These are phyloP conservation scores for Lepisosteus oculatus DNA, from an alignment of 2,113 vertebrate genomes.

Conservation along the genomic window DNA sequence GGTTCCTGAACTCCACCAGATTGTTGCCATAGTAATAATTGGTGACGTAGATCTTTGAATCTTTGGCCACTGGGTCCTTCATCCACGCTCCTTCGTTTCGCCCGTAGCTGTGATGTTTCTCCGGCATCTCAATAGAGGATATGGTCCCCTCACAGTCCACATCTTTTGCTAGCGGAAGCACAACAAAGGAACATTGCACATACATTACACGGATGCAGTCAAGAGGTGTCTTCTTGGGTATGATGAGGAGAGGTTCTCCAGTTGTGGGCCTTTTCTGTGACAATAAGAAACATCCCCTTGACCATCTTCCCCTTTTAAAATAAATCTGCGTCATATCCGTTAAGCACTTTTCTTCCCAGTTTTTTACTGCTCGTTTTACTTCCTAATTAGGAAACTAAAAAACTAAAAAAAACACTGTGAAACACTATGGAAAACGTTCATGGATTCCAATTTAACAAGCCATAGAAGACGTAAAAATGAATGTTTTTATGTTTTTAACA, in stretches of 20 bases:
- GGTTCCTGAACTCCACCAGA: conserved; percentile 91
- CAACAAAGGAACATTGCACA: neutral
- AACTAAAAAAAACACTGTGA: no score
- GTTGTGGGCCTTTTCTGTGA: no score
- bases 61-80: conserved; percentile 88
- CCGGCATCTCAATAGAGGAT: conserved; percentile 75
- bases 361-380: no score
- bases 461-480: no score
- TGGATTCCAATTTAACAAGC: no score
- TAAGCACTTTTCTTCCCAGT: no score
- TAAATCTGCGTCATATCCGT: no score
- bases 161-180: conserved; percentile 65
- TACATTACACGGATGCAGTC: conserved; percentile 6
- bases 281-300: no score
- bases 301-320: no score
- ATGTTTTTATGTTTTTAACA: no score
- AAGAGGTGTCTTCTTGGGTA: neutral
- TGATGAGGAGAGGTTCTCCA: neutral
- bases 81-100: conserved; percentile 97
- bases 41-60: conserved; percentile 89
- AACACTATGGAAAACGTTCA: no score
- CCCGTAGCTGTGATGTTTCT: conserved; percentile 89
- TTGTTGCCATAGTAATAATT: conserved; percentile 98
- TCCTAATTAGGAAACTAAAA: no score
- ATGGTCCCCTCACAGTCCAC: conserved; percentile 86